A percentile compares a stretch with the other conserved stretches of the same genome.
These are phyloP conservation scores for Standfussiana lucernea DNA, from an alignment of 2,888 invertebrate genomes.

Conservation along the genomic window DNA sequence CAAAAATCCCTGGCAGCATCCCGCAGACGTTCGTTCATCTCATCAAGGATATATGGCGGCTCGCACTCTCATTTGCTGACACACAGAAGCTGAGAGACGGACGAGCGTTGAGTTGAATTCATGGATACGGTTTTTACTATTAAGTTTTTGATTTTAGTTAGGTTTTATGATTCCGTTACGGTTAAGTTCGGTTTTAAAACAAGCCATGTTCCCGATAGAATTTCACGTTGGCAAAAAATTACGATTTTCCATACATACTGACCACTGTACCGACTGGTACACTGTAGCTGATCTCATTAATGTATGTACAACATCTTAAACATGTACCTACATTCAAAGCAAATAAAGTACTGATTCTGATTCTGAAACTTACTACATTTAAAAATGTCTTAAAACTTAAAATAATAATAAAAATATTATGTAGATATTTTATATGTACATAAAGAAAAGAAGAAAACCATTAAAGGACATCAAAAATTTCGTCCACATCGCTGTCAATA, in stretches of 20 bases:
- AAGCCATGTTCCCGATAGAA: background rate
- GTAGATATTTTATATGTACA: no score
- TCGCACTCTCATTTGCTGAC: conserved; percentile 72
- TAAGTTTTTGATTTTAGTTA: background rate
- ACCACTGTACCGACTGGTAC: no score
- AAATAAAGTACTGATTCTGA: no score
- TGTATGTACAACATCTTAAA: no score
- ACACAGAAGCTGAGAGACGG: conserved; percentile 42
- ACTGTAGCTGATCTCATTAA: no score
- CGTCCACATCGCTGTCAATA: no score
- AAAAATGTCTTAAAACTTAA: no score
- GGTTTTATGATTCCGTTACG: background rate
- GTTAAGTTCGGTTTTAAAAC: background rate
- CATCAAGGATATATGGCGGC: conserved; percentile 66
- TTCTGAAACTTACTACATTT: no score
- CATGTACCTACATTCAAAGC: no score
- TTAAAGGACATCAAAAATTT: no score
- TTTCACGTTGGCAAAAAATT: background rate
- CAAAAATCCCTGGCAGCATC: conserved; percentile 70
- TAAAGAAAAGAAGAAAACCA: no score
- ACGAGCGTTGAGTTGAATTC: conserved; percentile 10
- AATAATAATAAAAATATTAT: no score
- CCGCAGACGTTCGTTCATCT: conserved; percentile 67
- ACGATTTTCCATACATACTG: background rate
- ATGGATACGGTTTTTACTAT: background rate